These are phyloP conservation scores for Lasioglossum pauxillum DNA, from an alignment of 2,888 invertebrate species.

Conservation along the genomic window DNA sequence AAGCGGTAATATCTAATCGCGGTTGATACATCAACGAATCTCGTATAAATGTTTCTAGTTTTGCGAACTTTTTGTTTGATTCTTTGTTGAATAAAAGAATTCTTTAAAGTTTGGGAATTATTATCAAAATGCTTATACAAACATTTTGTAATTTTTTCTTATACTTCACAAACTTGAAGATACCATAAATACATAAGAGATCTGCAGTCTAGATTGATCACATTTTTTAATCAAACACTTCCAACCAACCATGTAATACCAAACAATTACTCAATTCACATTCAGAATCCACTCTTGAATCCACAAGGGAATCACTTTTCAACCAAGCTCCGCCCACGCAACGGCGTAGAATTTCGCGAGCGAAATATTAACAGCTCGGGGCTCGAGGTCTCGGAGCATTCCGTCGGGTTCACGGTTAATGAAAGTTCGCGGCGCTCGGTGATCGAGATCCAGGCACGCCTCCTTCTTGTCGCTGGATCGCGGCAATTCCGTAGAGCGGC, in stretches of 20 bases:
- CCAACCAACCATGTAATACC: too few species aligned
- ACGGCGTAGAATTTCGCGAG: slow-evolving; percentile 1
- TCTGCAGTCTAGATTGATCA: too few species aligned
- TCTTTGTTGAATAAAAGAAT: not conserved
- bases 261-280: too few species aligned
- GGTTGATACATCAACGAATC: too few species aligned
- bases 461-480: slow-evolving; percentile 49
- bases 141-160: too few species aligned
- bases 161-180: too few species aligned
- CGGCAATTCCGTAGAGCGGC: slow-evolving; percentile 24
- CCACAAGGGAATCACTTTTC: not conserved
- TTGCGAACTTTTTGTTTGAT: not conserved
- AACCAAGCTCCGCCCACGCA: not conserved
- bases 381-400: slow-evolving; percentile 17
- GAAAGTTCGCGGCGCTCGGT: slow-evolving; percentile 44
- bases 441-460: slow-evolving; percentile 63
- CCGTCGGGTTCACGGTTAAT: slow-evolving; percentile 38
- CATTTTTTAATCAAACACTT: too few species aligned
- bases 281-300: not conserved
- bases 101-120: too few species aligned
- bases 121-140: too few species aligned
- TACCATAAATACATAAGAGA: too few species aligned
- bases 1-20: too few species aligned
- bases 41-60: not conserved
- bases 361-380: not conserved